These are phyloP conservation scores for Callaeas wilsoni DNA, from an alignment of 2,113 vertebrate genomes.

Conservation along the genomic window DNA sequence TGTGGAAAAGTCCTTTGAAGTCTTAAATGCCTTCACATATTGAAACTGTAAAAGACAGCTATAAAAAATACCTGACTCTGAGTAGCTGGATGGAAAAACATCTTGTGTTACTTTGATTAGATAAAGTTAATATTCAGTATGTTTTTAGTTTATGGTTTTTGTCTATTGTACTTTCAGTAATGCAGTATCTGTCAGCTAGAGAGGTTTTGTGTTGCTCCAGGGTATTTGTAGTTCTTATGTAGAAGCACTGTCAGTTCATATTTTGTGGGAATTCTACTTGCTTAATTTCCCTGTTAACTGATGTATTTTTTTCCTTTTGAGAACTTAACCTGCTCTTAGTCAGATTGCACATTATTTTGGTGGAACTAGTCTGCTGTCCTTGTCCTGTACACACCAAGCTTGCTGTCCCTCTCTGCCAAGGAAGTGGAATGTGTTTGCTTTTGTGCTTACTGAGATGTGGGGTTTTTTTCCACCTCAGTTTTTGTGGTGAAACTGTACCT, in stretches of 20 bases:
- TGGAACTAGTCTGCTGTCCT: neutral
- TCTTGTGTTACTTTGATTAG: neutral
- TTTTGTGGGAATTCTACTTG: neutral
- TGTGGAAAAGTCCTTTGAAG: neutral
- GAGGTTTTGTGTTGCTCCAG: neutral
- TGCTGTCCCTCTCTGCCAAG: neutral
- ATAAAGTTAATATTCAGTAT: neutral
- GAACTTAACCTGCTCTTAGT: neutral
- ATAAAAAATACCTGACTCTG: neutral
- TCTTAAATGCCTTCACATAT: neutral
- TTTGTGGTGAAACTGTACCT: neutral
- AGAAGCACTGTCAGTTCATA: neutral
- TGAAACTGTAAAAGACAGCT: neutral
- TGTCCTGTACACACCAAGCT: neutral
- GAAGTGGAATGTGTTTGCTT: neutral
- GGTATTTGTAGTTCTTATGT: neutral
- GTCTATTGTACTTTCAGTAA: neutral
- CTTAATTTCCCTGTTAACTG: neutral
- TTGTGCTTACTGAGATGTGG: neutral
- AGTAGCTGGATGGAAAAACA: neutral
- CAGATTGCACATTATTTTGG: neutral
- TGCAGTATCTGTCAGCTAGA: neutral
- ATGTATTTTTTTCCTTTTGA: neutral
- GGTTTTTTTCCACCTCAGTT: neutral
- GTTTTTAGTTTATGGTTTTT: neutral